phyloP scores from a whole-genome alignment of 1,140 invertebrate genomes.

The Helicoverpa armigera region DNA sequence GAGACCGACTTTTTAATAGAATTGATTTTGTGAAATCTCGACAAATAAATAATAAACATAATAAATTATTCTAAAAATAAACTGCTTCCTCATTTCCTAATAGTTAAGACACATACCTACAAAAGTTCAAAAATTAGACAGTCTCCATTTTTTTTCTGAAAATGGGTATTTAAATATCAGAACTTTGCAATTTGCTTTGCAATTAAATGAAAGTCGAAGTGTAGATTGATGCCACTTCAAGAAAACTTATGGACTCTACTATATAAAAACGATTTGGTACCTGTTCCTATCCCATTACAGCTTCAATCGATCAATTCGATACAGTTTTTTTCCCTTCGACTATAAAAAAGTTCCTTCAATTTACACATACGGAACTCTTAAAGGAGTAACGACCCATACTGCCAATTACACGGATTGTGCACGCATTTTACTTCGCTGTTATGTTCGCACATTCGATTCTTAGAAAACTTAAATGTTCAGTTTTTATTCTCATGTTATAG shows the following conservation, averaged over 20 bases:
- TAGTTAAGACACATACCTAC: no score
- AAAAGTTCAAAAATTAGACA: no score
- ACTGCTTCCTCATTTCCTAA: no score
- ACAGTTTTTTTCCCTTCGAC: background rate
- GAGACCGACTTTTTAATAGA: conserved; percentile 17
- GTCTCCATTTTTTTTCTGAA: no score
- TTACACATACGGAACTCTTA: conserved; percentile 40
- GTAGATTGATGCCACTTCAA: background rate
- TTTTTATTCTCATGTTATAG: conserved; percentile 44
- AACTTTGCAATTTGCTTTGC: no score
- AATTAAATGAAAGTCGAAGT: background rate
- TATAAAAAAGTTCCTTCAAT: conserved; percentile 2
- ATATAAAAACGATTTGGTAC: no score
- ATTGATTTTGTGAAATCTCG: conserved; percentile 31
- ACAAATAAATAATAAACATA: no score
- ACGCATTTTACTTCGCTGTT: conserved; percentile 46
- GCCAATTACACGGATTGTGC: conserved; percentile 49
- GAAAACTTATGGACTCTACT: no score
- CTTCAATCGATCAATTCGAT: no score
- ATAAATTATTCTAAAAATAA: no score
- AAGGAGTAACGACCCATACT: conserved; percentile 66
- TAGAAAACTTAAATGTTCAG: conserved; percentile 30
- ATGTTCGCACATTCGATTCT: conserved; percentile 38
- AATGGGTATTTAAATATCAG: no score
- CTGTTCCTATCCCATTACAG: no score